A percentile compares a stretch with the other conserved stretches of the same genome.
Evolutionary conservation across 2,113 vertebrate genomes (phyloP).

Genomic region (Corythaixoides concolor): DNA sequence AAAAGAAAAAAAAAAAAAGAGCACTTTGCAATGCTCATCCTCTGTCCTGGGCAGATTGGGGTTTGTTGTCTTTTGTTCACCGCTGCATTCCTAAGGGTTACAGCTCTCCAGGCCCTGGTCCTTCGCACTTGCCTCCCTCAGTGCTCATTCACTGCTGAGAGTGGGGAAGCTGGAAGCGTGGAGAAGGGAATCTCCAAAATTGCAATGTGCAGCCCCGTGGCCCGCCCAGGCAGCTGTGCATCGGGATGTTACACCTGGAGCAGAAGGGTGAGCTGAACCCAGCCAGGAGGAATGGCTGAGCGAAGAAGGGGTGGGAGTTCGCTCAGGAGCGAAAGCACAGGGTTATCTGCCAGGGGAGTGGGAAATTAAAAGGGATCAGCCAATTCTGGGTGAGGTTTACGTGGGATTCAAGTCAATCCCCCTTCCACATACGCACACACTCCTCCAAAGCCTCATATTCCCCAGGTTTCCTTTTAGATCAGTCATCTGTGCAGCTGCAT

Average conservation of each 20-base stretch:
- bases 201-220: neutral
- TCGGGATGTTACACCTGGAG: constrained; percentile 16
- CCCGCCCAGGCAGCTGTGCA: neutral
- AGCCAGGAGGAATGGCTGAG: neutral
- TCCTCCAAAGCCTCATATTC: constrained; percentile 36
- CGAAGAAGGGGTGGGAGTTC: neutral
- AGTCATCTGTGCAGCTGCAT: constrained; percentile 71
- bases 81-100: constrained; percentile 36
- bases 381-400: neutral
- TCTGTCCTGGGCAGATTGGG: neutral
- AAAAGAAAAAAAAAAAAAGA: too few species aligned
- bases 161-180: neutral
- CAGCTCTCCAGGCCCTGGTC: neutral
- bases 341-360: neutral
- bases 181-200: neutral
- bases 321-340: neutral
- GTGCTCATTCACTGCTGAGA: constrained; percentile 2
- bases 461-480: constrained; percentile 38
- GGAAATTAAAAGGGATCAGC: neutral
- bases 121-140: constrained; percentile 4
- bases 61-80: constrained; percentile 64
- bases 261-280: neutral
- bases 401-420: neutral
- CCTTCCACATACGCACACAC: neutral
- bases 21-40: neutral